Evolutionary conservation across 1,140 invertebrate species (phyloP), one percentile per base, ranked within the genome.

Genomic region (Spodoptera litura): DNA sequence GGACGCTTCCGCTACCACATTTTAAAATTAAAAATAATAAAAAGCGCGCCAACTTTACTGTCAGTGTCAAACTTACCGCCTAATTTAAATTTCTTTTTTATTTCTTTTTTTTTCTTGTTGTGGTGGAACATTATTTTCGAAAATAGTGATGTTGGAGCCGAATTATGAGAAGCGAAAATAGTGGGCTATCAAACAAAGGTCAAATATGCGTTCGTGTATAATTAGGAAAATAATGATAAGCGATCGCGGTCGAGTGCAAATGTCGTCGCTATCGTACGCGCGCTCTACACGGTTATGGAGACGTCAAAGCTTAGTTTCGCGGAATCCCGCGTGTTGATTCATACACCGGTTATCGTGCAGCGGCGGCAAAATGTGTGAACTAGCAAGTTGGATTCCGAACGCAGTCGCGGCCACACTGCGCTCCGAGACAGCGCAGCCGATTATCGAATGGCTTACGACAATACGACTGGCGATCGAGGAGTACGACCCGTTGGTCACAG

Each of bases 301-400:
- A 84, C 81, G 86, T 81, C 87, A 87, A 89, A 81, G 85, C 83
- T 77, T 81, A 81, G 85, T 87, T 93, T 92, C 92, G 88, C 87
- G 91, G 91, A 92, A 92, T 85, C 85, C 85, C 85, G 78, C 84
- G 84, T 83, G 89, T 87, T 94, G 93, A 93, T 84, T 94, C 91
- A 94, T 90, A 89, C 90, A 94, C 91, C 93, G 93, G 91, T 94
- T 94, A 93, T 93, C 91, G 80, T 86, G 86, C 78, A 81, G 70
- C 78, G 87, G 76, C 83, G 83, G 82, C 86, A 91, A 81, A 76
- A 89, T 90, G 88, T 89, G 89, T 85, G 92, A 94, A 83, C 88
- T 91, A 82, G 89, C 92, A 89, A 94, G 93, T 93, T 95, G 94
- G 93, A 89, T 94, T 89, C 92, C 94, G 86, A 83, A 82, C 90